phyloP scores from a whole-genome alignment of 1,140 invertebrate genomes.

The Coptotermes formosanus region DNA sequence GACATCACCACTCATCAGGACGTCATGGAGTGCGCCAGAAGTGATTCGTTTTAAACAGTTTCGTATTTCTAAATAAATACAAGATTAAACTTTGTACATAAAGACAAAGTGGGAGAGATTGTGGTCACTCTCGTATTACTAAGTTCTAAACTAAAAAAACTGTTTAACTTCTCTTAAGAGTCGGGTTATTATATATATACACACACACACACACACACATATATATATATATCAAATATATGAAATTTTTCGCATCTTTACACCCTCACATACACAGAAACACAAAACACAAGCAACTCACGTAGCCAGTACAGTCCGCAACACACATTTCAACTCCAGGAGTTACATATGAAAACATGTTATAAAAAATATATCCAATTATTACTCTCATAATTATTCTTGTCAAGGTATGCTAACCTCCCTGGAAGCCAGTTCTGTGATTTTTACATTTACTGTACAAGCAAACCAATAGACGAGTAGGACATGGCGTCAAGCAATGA shows the following conservation, averaged over 20 bases:
- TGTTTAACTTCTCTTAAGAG: not conserved
- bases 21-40: not conserved
- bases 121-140: not conserved
- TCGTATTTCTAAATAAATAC: not conserved
- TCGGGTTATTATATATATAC: not conserved
- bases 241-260: conserved; percentile 14
- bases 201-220: no score
- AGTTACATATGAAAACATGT: not conserved
- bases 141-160: conserved; percentile 1
- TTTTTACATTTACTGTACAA: not conserved
- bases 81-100: conserved; percentile 12
- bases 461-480: not conserved
- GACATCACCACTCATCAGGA: conserved; percentile 1
- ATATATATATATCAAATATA: not conserved
- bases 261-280: not conserved
- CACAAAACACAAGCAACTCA: conserved; percentile 16
- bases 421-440: not conserved
- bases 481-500: not conserved
- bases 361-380: conserved; percentile 5
- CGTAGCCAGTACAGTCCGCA: not conserved
- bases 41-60: not conserved
- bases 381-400: not conserved
- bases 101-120: not conserved
- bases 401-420: not conserved
- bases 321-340: not conserved